Percentiles rank a stretch among this genome's conserved stretches.
phyloP scores from a whole-genome alignment of 37 sponge, comb jelly and placozoan genomes.

The Geodia barretti region DNA sequence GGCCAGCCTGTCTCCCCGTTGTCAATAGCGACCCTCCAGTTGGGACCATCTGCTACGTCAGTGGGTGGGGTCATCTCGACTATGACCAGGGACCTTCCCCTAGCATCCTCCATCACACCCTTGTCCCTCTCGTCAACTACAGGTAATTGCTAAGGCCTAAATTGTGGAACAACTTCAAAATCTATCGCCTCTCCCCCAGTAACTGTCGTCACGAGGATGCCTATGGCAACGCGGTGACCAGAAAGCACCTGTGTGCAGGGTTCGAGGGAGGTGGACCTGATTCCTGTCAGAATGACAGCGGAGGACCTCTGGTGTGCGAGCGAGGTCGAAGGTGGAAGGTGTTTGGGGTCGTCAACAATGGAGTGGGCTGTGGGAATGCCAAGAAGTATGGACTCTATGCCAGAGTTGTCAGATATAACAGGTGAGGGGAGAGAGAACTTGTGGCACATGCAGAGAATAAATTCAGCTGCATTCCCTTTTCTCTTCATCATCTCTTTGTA shows the following conservation, averaged over 20 bases:
- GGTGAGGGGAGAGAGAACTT: background rate
- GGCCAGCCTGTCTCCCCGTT: conserved; percentile 31
- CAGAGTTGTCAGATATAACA: conserved; percentile 12
- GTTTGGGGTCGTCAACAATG: conserved; percentile 45
- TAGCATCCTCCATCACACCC: conserved; percentile 27
- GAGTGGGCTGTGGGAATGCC: conserved; percentile 41
- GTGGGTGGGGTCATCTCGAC: conserved; percentile 54
- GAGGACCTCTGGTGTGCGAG: conserved; percentile 60
- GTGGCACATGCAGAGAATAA: background rate
- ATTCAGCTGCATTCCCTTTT: too few relatives aligned
- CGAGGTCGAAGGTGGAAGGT: conserved; percentile 25
- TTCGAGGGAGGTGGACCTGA: conserved; percentile 30
- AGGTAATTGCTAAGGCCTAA: too few relatives aligned
- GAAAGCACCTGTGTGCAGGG: conserved; percentile 51
- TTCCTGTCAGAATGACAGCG: conserved; percentile 70
- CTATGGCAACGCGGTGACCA: conserved; percentile 2
- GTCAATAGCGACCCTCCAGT: background rate
- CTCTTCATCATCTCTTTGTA: too few relatives aligned
- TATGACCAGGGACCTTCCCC: conserved; percentile 5
- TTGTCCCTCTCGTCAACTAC: conserved; percentile 40
- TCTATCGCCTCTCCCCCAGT: conserved; percentile 4
- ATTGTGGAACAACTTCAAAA: background rate
- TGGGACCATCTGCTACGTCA: conserved; percentile 43
- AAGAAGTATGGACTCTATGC: conserved; percentile 64
- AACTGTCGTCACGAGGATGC: conserved; percentile 16